These are phyloP conservation scores for Ectropis crepuscularia DNA, from an alignment of 2,888 invertebrate genomes.

Conservation along the genomic window DNA sequence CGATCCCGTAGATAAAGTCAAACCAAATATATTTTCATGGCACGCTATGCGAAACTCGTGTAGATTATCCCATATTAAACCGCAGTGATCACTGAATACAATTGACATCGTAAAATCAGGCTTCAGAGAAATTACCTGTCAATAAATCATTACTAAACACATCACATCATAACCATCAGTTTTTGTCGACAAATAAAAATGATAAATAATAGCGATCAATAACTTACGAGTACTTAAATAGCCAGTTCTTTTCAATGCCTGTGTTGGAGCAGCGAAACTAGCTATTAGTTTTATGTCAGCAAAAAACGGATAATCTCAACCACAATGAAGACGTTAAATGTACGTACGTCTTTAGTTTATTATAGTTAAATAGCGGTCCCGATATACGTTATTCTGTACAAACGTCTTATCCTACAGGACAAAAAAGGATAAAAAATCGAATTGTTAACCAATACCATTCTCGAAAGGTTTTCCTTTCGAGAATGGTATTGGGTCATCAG, in stretches of 20 bases:
- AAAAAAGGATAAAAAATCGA: too few relatives aligned
- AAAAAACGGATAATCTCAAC: conserved; percentile 9
- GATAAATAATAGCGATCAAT: conserved; percentile 1
- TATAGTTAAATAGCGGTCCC: not conserved
- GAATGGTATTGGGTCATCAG: too few relatives aligned
- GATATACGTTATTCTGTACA: too few relatives aligned
- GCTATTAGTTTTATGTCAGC: not conserved
- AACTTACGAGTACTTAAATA: conserved; percentile 6
- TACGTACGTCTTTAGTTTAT: not conserved
- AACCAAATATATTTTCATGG: too few relatives aligned
- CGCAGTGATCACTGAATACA: too few relatives aligned
- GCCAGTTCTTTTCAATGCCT: not conserved
- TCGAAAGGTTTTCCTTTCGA: too few relatives aligned
- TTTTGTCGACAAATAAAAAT: not conserved
- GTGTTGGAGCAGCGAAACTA: not conserved
- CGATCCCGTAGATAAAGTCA: too few relatives aligned
- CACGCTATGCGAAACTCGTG: too few relatives aligned
- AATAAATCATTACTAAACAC: not conserved
- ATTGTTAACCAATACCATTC: too few relatives aligned
- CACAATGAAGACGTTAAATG: not conserved
- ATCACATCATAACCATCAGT: not conserved
- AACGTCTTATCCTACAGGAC: too few relatives aligned
- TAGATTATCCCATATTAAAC: too few relatives aligned
- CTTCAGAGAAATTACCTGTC: not conserved
- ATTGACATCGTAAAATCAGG: too few relatives aligned